Evolutionary conservation across 2,797 vertebrate species (phyloP).

Genomic region (Acanthurus leucopareius): DNA sequence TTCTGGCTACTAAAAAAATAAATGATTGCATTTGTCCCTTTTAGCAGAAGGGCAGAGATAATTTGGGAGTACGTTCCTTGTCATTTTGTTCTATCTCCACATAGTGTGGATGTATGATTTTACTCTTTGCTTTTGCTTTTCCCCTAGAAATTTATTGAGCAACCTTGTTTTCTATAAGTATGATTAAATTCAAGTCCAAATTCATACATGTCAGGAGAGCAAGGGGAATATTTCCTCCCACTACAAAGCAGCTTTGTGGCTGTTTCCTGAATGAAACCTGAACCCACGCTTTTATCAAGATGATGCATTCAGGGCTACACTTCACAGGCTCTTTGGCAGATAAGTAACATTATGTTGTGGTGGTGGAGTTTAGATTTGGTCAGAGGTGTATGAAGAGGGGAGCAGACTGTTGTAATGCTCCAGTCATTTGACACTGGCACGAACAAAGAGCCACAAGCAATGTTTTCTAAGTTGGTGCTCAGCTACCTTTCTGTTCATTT

Average conservation of each 20-base stretch:
- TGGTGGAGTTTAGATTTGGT: background rate
- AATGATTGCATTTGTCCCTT: background rate
- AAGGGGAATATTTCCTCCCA: no score
- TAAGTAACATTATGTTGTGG: slow-evolving; percentile 6
- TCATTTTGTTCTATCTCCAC: background rate
- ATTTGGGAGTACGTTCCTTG: background rate
- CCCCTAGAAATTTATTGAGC: no score
- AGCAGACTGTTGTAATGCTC: no score
- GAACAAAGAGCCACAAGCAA: no score
- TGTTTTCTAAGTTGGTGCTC: no score
- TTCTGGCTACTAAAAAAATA: no score
- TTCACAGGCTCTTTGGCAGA: background rate
- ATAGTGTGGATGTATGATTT: background rate
- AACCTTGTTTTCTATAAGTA: no score
- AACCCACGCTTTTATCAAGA: background rate
- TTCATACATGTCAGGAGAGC: no score
- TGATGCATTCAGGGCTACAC: background rate
- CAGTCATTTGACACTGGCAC: no score
- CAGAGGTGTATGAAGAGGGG: no score
- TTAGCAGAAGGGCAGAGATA: background rate
- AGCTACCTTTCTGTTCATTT: no score
- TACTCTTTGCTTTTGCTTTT: background rate
- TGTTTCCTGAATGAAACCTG: background rate
- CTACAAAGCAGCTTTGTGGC: no score
- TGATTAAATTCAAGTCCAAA: background rate